Evolutionary conservation across 2,113 vertebrate genomes (phyloP).

Genomic region (Pogonocichla stellata): DNA sequence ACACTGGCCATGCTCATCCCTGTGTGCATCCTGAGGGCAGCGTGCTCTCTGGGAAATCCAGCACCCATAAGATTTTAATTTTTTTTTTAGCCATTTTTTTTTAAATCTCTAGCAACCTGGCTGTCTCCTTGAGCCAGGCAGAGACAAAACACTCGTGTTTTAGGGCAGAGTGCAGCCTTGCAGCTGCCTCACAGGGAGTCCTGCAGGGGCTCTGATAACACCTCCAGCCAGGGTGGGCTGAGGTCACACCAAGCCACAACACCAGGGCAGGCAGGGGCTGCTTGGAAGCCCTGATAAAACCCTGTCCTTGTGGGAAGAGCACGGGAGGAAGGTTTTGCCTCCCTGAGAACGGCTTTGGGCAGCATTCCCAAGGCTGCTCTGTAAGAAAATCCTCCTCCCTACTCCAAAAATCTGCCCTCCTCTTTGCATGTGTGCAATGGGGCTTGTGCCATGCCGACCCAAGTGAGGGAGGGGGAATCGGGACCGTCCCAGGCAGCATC

Average conservation of each 20-base stretch:
- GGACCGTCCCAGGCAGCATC: neutral
- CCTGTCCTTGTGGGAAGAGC: neutral
- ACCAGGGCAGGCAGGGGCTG: neutral
- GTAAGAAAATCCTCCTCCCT: neutral
- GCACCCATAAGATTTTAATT: neutral
- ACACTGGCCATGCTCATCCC: neutral
- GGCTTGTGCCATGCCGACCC: rapidly evolving
- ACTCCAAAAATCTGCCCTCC: neutral
- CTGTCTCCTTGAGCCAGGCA: neutral
- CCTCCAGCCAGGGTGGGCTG: neutral
- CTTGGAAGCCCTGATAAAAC: neutral
- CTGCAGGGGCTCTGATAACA: neutral
- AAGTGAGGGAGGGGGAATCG: neutral
- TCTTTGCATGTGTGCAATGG: neutral
- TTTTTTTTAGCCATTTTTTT: neutral
- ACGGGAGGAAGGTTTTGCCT: neutral
- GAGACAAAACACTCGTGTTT: neutral
- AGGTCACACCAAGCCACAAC: neutral
- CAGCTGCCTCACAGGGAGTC: neutral
- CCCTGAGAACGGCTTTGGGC: rapidly evolving
- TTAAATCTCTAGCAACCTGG: neutral
- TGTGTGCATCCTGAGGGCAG: neutral
- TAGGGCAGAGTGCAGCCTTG: neutral
- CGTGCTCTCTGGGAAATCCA: rapidly evolving
- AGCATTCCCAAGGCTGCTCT: neutral